Evolutionary conservation across 2,888 invertebrate genomes (phyloP), one percentile per base, ranked within the genome.

Genomic region (Hermaeophaga mercurialis): DNA sequence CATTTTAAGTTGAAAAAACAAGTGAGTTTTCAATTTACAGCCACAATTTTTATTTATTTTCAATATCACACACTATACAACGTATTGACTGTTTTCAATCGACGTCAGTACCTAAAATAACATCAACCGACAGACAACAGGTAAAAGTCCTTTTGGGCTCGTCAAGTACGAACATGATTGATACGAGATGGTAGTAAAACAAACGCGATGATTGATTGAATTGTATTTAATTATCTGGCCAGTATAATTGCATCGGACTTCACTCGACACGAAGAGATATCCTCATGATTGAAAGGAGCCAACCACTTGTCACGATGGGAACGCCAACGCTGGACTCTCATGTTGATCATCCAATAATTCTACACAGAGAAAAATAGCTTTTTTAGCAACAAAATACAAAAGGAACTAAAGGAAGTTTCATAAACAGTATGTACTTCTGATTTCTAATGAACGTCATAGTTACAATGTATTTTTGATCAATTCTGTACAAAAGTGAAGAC

Each of bases 141-240:
- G 68, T 67, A 66, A 62, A 64, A 63, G 61, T 61, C 63, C 46
- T 56, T 62, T 61, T 47, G 62, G 59, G 65, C 63, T 64, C 63
- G 66, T 67, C 67, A 62, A 67, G 64, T 59, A 62, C 58, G 54
- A 55, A 57, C 61, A 67, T 68, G 67, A 66, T 67, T 64, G 65
- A 68, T 65, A 63, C 65, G 62, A 64, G 63, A 59, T 65, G 65
- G 65, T 62, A 64, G 61, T 58, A 62, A 64, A 67, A 65, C 66
- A 60, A 63, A 64, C 66, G 62, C 60, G 65, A 65, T 67, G 68
- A 69, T 67, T 67, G 69, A 69, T 69, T 63, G 66, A 65, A 65
- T 67, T 59, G 66, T 62, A 66, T 69, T 69, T 66, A 66, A 68
- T 67, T 66, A 66, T 65, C 56, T 54, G 59, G 61, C 54, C 61